A percentile compares a stretch with the other conserved stretches of the same genome.
Conservation (phyloP, 2,888 invertebrate species). For the Girardia tigrina region DNA sequence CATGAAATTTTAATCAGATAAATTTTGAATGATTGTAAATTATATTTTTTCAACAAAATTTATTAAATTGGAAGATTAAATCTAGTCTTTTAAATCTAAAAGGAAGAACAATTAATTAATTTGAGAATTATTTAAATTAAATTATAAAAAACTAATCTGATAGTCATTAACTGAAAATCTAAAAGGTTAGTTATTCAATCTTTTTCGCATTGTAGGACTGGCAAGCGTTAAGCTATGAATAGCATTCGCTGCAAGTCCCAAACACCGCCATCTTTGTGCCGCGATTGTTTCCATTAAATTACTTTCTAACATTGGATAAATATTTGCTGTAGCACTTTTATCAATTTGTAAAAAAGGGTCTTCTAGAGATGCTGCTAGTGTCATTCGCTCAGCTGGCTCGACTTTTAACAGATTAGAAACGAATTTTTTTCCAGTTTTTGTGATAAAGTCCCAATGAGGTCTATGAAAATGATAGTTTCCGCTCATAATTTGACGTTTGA, state of each 20-base stretch:
- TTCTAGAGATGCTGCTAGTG: background rate
- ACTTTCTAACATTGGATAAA: slow-evolving; percentile 16
- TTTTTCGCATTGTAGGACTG: background rate
- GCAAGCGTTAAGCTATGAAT: background rate
- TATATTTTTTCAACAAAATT: too few species aligned
- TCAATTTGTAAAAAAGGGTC: slow-evolving; percentile 23
- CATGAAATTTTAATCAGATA: too few species aligned
- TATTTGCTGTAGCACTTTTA: background rate
- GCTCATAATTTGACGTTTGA: slow-evolving; percentile 25
- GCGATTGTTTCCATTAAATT: slow-evolving; percentile 11
- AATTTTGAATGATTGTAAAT: too few species aligned
- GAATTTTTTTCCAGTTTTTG: slow-evolving; percentile 26
- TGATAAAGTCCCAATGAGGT: slow-evolving; percentile 29
- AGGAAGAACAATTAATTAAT: too few species aligned
- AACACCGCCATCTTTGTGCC: slow-evolving; percentile 26
- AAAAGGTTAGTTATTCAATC: background rate
- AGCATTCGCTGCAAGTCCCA: slow-evolving; percentile 21
- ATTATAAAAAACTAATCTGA: too few species aligned
- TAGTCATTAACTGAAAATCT: too few species aligned
- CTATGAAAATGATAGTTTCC: slow-evolving; percentile 32
- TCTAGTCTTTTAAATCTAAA: too few species aligned
- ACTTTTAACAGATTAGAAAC: background rate
- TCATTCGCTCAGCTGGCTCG: slow-evolving; percentile 25
- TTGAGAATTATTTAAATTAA: too few species aligned
- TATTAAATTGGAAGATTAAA: too few species aligned